Evolutionary conservation across 2,797 vertebrate genomes (phyloP), one percentile per base, ranked within the genome.

Genomic region (Trachops cirrhosus): DNA sequence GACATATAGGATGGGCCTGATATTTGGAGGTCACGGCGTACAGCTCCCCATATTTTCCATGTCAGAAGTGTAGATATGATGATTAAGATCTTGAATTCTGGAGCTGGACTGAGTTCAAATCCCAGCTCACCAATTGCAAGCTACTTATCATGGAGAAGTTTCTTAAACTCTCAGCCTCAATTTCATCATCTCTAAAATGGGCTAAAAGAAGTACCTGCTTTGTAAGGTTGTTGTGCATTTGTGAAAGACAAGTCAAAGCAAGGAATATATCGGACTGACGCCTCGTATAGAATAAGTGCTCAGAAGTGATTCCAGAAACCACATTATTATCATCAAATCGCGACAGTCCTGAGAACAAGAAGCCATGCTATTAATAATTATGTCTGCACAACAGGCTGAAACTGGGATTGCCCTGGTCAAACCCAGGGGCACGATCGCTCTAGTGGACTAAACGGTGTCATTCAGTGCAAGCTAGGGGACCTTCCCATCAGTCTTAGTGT

Each of bases 231-330:
- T 37, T 64, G 44, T 82, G 41, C 89, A 62, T 26, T 41, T 50
- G n/a, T 77, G 29, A 84, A n/a, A n/a, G n/a, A n/a, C n/a, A n/a
- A 68, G 41, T 32, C 18, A 86, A 91, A 89, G 37, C 37, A 92
- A 82, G 39, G 46, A 74, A 52, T 26, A 39, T 4, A 10, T 26
- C 46, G 64, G 54, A 41, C 77, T 54, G 15, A 62, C 64, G 24
- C n/a, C 44, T 87, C 34, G 22, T 39, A 22, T 34, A 44, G 26
- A 73, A 15, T 39, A 24, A 89, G 37, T 44, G 50, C 39, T 85
- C 62, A 86, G 18, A 86, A 95, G 75, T 70, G 2, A 46, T 21
- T 73, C 37, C 22, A 89, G 26, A 39, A 34, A 74, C n/a, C 50
- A 9, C 64, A 22, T 74, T 5, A 64, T 70, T 84, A 64, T 44